Conservation (phyloP, 2,888 invertebrate genomes). For the Gymnosoma rotundatum region DNA sequence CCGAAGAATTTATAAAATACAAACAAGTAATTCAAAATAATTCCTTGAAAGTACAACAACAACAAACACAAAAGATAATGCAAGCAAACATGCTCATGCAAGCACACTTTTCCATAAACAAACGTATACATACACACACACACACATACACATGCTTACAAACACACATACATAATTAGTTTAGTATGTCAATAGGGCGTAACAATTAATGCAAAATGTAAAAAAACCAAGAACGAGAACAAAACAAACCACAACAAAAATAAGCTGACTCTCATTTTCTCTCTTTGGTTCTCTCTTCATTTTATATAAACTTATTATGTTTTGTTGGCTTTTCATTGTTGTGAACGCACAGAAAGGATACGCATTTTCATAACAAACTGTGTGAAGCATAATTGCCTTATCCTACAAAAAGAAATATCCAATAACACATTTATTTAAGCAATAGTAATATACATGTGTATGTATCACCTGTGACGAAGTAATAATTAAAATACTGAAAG, state of each 20-base stretch:
- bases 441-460: no score
- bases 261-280: constrained; percentile 33
- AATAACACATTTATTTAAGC: no score
- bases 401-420: no score
- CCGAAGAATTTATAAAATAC: constrained; percentile 27
- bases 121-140: background rate
- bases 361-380: no score
- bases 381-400: no score
- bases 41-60: constrained; percentile 51
- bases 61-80: background rate
- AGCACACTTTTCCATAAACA: background rate
- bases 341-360: background rate
- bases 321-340: constrained; percentile 18
- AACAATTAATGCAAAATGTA: constrained; percentile 64
- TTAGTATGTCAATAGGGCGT: constrained; percentile 70
- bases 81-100: background rate
- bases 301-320: constrained; percentile 5
- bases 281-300: constrained; percentile 2
- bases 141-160: background rate
- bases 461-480: no score
- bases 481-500: no score
- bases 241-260: constrained; percentile 58
- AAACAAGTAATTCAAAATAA: constrained; percentile 50
- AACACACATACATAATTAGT: constrained; percentile 49
- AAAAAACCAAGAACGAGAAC: background rate